Conservation (phyloP, 2,888 invertebrate species). For the Ophioninae sp. region DNA sequence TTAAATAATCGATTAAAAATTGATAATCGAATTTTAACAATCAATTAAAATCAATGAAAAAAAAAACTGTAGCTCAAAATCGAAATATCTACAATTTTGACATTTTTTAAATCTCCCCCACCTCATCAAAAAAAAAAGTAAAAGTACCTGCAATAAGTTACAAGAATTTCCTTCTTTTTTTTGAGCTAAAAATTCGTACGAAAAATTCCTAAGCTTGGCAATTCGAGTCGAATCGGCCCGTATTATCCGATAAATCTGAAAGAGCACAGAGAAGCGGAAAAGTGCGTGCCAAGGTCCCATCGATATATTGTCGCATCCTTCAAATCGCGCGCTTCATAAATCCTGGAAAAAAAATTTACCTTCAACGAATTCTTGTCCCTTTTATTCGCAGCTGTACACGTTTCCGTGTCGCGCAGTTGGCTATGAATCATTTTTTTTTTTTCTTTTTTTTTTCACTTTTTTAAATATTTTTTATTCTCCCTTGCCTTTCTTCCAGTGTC, state of each 20-base stretch:
- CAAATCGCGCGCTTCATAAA: constrained; percentile 10
- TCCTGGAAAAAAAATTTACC: constrained; percentile 14
- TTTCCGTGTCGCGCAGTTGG: constrained; percentile 7
- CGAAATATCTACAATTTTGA: no score
- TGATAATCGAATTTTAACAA: no score
- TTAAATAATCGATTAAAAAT: no score
- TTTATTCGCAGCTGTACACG: constrained; percentile 18
- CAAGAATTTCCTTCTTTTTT: no score
- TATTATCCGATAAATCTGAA: no score
- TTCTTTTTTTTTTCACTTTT: no score
- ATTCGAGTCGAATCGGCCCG: background rate
- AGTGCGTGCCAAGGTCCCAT: background rate
- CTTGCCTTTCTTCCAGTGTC: background rate
- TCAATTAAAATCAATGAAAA: background rate
- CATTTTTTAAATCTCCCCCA: no score
- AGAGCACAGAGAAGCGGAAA: no score
- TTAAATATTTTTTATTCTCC: background rate
- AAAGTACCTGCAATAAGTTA: background rate
- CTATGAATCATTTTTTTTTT: constrained; percentile 48
- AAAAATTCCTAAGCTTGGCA: background rate
- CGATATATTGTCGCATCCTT: constrained; percentile 37
- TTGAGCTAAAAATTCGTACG: no score
- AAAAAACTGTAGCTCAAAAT: no score
- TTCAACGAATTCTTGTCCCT: constrained; percentile 18
- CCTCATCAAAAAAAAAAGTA: no score